A percentile compares a stretch with the other conserved stretches of the same genome.
Conservation (phyloP, 1,140 invertebrate species). For the Heterodera carotae region DNA sequence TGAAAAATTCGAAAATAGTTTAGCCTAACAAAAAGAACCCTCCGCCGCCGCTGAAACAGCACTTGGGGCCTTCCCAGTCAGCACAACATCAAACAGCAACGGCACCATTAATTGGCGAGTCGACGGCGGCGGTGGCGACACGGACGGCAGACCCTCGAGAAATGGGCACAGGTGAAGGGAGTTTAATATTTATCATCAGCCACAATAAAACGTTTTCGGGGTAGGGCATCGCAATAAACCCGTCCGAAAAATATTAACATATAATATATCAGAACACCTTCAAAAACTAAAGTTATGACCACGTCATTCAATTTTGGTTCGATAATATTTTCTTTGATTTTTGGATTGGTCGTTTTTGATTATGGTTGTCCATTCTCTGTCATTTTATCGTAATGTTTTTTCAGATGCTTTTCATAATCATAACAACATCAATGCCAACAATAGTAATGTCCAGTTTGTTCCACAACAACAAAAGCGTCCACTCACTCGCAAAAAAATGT, state of each 20-base stretch:
- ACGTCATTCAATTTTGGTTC: too few species aligned
- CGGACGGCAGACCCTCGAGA: not conserved
- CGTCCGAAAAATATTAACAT: too few species aligned
- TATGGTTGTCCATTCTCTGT: too few species aligned
- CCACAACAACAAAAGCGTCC: not conserved
- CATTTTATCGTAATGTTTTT: too few species aligned
- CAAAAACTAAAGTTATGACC: too few species aligned
- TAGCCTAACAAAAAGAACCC: constrained; percentile 30
- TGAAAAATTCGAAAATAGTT: not conserved
- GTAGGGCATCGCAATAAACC: too few species aligned
- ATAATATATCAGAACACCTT: too few species aligned
- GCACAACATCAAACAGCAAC: not conserved
- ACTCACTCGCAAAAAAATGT: not conserved
- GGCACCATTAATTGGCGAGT: not conserved
- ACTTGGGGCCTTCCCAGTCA: not conserved
- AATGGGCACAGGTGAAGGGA: not conserved
- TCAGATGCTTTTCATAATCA: not conserved
- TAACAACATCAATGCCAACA: not conserved
- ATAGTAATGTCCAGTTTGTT: not conserved
- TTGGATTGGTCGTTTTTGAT: too few species aligned
- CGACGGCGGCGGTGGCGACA: not conserved
- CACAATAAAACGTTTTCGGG: too few species aligned
- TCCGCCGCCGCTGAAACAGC: not conserved
- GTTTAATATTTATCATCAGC: too few species aligned
- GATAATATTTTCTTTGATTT: too few species aligned